Percentiles rank a stretch among this genome's conserved stretches.
Evolutionary conservation across 1,140 invertebrate genomes (phyloP).

Genomic region (Drosophila nikananu): DNA sequence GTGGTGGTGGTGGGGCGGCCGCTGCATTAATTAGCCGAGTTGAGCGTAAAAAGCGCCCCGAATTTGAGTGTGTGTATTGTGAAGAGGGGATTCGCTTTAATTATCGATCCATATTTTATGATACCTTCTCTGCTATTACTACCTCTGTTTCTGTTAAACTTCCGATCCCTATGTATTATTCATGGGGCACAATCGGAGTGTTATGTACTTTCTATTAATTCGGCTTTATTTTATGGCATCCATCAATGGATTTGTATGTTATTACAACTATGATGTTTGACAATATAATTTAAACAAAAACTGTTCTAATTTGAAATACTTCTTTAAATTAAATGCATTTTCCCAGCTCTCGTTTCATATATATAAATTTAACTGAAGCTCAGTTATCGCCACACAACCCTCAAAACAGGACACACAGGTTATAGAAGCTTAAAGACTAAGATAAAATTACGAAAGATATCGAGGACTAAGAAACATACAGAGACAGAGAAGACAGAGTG

Average conservation of each 20-base stretch:
- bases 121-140: not conserved
- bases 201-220: slow-evolving; percentile 2
- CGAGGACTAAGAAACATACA: slow-evolving; percentile 1
- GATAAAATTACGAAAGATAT: slow-evolving; percentile 4
- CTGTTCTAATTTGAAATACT: too few species aligned
- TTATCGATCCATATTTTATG: slow-evolving; percentile 32
- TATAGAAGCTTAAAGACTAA: not conserved
- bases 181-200: slow-evolving; percentile 3
- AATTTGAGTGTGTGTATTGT: not conserved
- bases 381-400: slow-evolving; percentile 4
- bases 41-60: slow-evolving; percentile 28
- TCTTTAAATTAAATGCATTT: not conserved
- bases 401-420: slow-evolving; percentile 7
- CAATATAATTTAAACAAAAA: not conserved
- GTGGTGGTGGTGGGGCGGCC: not conserved
- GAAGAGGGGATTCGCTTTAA: slow-evolving; percentile 6
- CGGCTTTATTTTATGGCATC: not conserved
- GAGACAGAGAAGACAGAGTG: slow-evolving; percentile 3
- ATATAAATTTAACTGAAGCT: not conserved
- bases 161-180: slow-evolving; percentile 23
- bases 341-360: fast-evolving
- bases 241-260: not conserved
- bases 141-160: not conserved
- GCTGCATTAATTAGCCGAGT: slow-evolving; percentile 33
- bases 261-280: not conserved